These are phyloP conservation scores for Spea multiplicata DNA, from an alignment of 2,113 vertebrate species.

Conservation along the genomic window DNA sequence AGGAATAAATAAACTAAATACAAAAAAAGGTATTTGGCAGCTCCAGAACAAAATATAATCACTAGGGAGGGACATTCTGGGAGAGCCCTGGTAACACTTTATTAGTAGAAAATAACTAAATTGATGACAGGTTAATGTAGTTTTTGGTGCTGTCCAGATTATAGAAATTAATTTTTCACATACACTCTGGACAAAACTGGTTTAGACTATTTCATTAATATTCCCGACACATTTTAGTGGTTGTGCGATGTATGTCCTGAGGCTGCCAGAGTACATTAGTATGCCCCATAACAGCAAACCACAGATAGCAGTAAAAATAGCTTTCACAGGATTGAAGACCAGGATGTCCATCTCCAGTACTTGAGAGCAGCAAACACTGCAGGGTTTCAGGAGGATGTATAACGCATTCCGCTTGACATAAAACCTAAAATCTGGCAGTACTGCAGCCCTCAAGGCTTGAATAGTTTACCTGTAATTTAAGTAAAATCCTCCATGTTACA, in stretches of 20 bases:
- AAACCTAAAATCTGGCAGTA: too few relatives aligned
- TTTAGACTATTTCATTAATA: constrained; percentile 3
- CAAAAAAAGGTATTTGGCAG: constrained; percentile 1
- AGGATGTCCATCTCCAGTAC: too few relatives aligned
- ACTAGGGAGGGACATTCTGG: not conserved
- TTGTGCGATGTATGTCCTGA: constrained; percentile 11
- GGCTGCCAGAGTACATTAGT: constrained; percentile 9
- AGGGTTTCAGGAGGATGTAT: too few relatives aligned
- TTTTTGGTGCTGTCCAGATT: constrained; percentile 4
- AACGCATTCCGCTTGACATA: too few relatives aligned
- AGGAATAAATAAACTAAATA: constrained; percentile 10
- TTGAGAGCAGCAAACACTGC: too few relatives aligned
- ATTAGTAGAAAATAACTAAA: not conserved
- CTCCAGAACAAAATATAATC: not conserved
- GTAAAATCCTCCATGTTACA: not conserved
- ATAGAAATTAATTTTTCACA: not conserved
- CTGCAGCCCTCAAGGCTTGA: too few relatives aligned
- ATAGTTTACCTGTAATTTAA: not conserved
- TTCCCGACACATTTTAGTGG: constrained; percentile 19
- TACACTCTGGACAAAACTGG: not conserved
- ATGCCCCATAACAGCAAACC: constrained; percentile 16
- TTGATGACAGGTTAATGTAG: not conserved
- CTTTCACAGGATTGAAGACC: not conserved
- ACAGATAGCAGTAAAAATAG: constrained; percentile 8
- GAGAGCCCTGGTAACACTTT: not conserved